Conservation (phyloP, 2,113 vertebrate genomes). For the Aleadryas rufinucha region DNA sequence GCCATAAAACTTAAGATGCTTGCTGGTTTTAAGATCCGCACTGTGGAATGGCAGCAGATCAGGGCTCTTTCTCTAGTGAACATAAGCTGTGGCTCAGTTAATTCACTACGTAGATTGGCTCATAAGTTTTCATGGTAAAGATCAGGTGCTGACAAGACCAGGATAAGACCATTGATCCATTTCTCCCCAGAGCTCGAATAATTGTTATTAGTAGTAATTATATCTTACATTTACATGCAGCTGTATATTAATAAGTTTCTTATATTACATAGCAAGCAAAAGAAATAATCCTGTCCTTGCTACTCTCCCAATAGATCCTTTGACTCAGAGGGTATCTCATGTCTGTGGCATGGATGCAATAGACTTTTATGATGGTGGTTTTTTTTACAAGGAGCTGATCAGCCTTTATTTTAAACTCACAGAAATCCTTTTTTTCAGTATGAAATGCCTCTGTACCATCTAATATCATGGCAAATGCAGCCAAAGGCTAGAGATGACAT, state of each 20-base stretch:
- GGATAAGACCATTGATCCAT: background rate
- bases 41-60: background rate
- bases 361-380: background rate
- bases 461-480: background rate
- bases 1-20: constrained; percentile 2
- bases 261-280: background rate
- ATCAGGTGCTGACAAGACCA: background rate
- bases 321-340: background rate
- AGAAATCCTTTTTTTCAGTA: background rate
- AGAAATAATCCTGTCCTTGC: background rate
- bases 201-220: constrained; percentile 11
- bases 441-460: background rate
- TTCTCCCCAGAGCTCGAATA: background rate
- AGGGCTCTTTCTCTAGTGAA: background rate
- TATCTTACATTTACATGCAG: background rate
- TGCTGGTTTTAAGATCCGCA: constrained; percentile 14
- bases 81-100: background rate
- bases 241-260: background rate
- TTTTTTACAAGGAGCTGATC: background rate
- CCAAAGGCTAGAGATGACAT: background rate
- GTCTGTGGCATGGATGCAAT: background rate
- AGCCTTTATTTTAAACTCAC: background rate
- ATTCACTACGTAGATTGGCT: background rate
- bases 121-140: constrained; percentile 2
- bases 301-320: background rate